Percentiles rank a stretch among this genome's conserved stretches.
These are phyloP conservation scores for Dicyrtomina minuta DNA, from an alignment of 2,888 invertebrate genomes.

Conservation along the genomic window DNA sequence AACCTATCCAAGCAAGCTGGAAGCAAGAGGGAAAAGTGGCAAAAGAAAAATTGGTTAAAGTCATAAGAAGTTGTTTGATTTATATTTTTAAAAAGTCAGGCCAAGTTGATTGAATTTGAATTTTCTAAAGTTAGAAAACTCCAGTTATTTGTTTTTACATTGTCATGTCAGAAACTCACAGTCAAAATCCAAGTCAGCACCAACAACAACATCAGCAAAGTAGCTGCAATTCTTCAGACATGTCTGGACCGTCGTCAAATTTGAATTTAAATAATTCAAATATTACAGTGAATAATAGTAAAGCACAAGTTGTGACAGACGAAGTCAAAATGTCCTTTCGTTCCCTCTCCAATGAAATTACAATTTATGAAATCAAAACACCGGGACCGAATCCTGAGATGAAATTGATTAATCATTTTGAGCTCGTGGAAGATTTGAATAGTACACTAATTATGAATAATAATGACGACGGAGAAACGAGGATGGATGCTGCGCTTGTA, in stretches of 20 bases:
- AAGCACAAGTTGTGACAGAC: slow-evolving; percentile 27
- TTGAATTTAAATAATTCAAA: neutral
- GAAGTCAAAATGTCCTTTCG: slow-evolving; percentile 52
- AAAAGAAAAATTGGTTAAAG: no score
- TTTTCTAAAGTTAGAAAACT: no score
- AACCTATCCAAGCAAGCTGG: no score
- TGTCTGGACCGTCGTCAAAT: neutral
- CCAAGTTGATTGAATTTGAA: no score
- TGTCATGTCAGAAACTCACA: no score
- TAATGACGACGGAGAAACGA: slow-evolving; percentile 7
- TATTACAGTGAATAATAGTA: neutral
- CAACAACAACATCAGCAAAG: no score
- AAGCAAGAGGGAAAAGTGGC: no score
- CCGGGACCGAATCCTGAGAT: slow-evolving; percentile 40
- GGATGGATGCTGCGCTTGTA: slow-evolving; percentile 17
- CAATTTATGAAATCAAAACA: slow-evolving; percentile 51
- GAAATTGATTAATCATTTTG: slow-evolving; percentile 24
- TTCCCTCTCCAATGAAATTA: slow-evolving; percentile 52
- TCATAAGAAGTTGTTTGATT: no score
- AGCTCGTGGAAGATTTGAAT: slow-evolving; percentile 9
- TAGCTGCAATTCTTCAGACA: neutral
- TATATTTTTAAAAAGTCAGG: no score
- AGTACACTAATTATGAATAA: neutral
- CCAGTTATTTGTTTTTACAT: no score
- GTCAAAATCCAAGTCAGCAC: slow-evolving; percentile 3